Conservation (phyloP, 2,888 invertebrate genomes). For the Tetragnatha montana region DNA sequence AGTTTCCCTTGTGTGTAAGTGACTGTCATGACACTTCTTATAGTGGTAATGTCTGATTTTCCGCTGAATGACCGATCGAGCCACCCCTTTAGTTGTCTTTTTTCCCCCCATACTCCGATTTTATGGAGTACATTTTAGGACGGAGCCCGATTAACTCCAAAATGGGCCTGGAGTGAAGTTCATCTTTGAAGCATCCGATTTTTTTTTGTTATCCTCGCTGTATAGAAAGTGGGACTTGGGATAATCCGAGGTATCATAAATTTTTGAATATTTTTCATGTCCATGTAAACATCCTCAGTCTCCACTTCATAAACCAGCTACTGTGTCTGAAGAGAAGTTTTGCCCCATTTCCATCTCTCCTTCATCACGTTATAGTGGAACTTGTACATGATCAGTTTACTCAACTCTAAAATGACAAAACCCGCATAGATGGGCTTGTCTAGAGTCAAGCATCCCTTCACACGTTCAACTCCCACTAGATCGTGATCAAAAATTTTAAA, state of each 20-base stretch:
- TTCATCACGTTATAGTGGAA: too few relatives aligned
- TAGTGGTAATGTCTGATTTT: background rate
- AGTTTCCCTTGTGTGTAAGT: too few relatives aligned
- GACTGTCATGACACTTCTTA: too few relatives aligned
- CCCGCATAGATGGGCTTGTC: conserved; percentile 73
- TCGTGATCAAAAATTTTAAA: conserved; percentile 34
- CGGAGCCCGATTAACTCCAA: too few relatives aligned
- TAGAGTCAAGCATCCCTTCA: too few relatives aligned
- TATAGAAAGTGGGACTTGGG: conserved; percentile 41
- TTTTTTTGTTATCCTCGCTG: background rate
- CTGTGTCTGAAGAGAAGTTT: conserved; percentile 74
- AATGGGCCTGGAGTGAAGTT: too few relatives aligned
- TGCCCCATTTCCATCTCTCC: too few relatives aligned
- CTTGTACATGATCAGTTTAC: conserved; percentile 73
- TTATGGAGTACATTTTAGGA: too few relatives aligned
- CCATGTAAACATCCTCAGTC: conserved; percentile 71
- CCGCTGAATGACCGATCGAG: background rate
- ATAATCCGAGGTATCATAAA: conserved; percentile 15
- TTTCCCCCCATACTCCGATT: background rate
- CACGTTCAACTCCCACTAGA: too few relatives aligned
- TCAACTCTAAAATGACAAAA: conserved; percentile 73
- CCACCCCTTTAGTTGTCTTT: background rate
- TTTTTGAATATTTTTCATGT: conserved; percentile 64
- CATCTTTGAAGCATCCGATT: too few relatives aligned
- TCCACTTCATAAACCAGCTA: conserved; percentile 73